Evolutionary conservation across 2,888 invertebrate genomes (phyloP).

Genomic region (Megamerina dolium): DNA sequence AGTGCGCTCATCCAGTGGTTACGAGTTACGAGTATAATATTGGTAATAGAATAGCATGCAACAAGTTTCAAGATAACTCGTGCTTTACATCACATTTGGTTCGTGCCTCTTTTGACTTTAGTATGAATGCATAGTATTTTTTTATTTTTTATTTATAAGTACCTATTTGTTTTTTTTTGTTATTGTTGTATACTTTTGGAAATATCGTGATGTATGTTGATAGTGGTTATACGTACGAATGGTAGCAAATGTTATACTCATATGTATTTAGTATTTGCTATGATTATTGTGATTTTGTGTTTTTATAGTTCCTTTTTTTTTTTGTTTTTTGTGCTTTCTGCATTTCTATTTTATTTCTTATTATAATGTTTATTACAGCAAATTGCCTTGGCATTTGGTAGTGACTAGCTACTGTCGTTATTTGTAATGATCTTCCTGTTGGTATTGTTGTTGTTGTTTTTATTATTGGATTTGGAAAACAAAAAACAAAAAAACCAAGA

Average conservation of each 20-base stretch:
- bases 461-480: conserved; percentile 7
- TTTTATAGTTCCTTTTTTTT: conserved; percentile 19
- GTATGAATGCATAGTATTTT: too few relatives aligned
- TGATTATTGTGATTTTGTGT: conserved; percentile 13
- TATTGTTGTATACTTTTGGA: too few relatives aligned
- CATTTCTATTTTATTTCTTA: conserved; percentile 20
- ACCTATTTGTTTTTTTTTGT: conserved; percentile 33
- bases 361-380: conserved; percentile 39
- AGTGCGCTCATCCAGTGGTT: too few relatives aligned
- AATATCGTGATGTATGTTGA: too few relatives aligned
- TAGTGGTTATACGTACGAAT: too few relatives aligned
- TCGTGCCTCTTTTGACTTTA: conserved; percentile 24
- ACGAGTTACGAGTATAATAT: too few relatives aligned
- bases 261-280: too few relatives aligned
- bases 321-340: conserved; percentile 12
- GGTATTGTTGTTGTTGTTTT: conserved; percentile 16
- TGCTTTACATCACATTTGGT: conserved; percentile 4
- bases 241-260: too few relatives aligned
- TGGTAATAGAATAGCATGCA: background rate
- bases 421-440: too few relatives aligned
- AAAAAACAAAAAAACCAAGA: background rate
- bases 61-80: conserved; percentile 1
- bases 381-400: conserved; percentile 39
- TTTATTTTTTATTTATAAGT: conserved; percentile 26
- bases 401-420: conserved; percentile 34